Evolutionary conservation across 2,797 vertebrate genomes (phyloP).

Genomic region (Mus minutoides): DNA sequence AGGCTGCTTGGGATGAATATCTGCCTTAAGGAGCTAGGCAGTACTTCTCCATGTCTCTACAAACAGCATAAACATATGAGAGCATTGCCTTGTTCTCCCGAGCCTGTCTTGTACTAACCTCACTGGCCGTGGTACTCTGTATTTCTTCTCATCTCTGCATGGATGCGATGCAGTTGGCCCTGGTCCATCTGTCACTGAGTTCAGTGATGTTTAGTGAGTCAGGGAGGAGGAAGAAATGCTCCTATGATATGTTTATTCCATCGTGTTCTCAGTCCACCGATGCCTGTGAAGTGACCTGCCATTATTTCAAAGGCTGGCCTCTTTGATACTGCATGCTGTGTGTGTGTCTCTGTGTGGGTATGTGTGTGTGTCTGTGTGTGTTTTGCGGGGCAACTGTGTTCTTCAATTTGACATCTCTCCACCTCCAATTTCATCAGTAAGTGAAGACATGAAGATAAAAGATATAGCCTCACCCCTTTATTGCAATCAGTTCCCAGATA

Average conservation of each 20-base stretch:
- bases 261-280: neutral
- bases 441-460: neutral
- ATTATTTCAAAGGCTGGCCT: neutral
- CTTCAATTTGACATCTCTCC: neutral
- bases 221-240: neutral
- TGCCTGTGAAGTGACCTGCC: neutral
- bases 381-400: neutral
- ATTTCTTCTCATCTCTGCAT: slow-evolving; percentile 10
- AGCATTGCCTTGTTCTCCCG: neutral
- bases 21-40: neutral
- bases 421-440: neutral
- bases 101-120: neutral
- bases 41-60: neutral
- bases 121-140: neutral
- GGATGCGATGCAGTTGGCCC: too few species aligned
- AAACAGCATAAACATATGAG: neutral
- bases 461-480: neutral
- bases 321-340: neutral
- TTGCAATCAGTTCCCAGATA: neutral
- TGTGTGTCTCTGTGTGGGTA: too few species aligned
- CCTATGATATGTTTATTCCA: slow-evolving; percentile 13
- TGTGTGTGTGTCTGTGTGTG: too few species aligned
- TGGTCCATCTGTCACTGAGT: neutral
- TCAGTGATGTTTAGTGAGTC: neutral
- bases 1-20: neutral